Conservation (phyloP, 2,797 vertebrate genomes). For the Acanthornis magna region DNA sequence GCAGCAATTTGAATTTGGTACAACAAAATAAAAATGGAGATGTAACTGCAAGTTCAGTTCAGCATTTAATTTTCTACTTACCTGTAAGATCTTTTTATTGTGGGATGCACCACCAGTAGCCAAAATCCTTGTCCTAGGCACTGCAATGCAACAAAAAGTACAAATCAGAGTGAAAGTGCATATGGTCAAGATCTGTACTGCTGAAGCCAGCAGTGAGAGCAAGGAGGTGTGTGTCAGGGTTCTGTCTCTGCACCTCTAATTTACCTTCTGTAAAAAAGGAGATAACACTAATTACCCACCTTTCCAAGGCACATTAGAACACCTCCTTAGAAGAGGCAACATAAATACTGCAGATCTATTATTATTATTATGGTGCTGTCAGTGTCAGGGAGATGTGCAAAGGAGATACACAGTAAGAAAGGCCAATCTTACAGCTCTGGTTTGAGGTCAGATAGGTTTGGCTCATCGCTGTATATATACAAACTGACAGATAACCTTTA, state of each 20-base stretch:
- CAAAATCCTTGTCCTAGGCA: constrained; percentile 86
- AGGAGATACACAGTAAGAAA: neutral
- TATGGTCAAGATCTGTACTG: neutral
- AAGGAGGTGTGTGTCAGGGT: neutral
- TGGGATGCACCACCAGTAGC: constrained; percentile 92
- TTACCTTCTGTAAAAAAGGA: neutral
- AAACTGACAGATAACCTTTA: constrained; percentile 56
- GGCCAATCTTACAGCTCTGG: neutral
- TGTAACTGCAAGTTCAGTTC: neutral
- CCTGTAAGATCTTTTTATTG: constrained; percentile 89
- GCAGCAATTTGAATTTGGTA: neutral
- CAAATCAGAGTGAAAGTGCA: neutral
- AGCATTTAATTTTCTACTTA: constrained; percentile 42
- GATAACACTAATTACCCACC: constrained; percentile 1
- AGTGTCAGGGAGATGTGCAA: constrained; percentile 13
- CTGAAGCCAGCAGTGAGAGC: neutral
- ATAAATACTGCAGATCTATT: constrained; percentile 31
- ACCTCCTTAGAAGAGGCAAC: neutral
- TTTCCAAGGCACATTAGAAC: neutral
- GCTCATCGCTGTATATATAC: neutral
- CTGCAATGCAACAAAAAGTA: constrained; percentile 70
- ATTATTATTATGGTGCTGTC: neutral
- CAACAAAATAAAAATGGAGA: neutral
- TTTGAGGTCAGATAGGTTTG: constrained; percentile 10
- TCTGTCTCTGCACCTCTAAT: neutral